A percentile compares a stretch with the other conserved stretches of the same genome.
phyloP scores from a whole-genome alignment of 2,888 invertebrate genomes.

The Mayetiola destructor region DNA sequence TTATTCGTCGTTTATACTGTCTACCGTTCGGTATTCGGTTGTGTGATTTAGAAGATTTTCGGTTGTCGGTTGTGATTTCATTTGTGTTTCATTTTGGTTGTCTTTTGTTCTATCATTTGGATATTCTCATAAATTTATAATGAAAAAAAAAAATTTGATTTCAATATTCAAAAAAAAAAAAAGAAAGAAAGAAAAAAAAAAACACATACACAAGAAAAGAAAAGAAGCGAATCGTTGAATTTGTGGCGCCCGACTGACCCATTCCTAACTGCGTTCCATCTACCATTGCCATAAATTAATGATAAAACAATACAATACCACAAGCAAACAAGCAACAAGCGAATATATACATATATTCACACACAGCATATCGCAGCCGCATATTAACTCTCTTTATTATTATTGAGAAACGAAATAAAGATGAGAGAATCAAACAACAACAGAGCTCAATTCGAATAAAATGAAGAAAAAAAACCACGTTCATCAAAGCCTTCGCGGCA shows the following conservation, averaged over 20 bases:
- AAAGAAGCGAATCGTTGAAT: conserved; percentile 14
- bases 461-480: background rate
- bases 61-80: too few relatives aligned
- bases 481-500: too few relatives aligned
- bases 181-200: background rate
- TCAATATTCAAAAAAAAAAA: conserved; percentile 2
- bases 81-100: too few relatives aligned
- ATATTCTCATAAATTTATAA: too few relatives aligned
- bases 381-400: background rate
- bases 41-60: too few relatives aligned
- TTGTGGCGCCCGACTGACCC: conserved; percentile 20
- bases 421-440: background rate
- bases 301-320: conserved; percentile 14
- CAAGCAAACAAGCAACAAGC: too few relatives aligned
- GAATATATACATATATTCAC: conserved; percentile 4
- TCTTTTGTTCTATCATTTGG: too few relatives aligned
- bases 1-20: too few relatives aligned
- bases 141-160: too few relatives aligned
- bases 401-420: background rate
- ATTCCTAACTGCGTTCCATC: conserved; percentile 17
- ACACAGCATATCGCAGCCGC: too few relatives aligned
- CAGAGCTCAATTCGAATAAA: too few relatives aligned
- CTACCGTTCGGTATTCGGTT: too few relatives aligned
- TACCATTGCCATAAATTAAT: conserved; percentile 20
- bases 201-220: background rate